A percentile compares a stretch with the other conserved stretches of the same genome.
phyloP scores from a whole-genome alignment of 2,888 invertebrate species.

The Chrysomela aeneicollis region DNA sequence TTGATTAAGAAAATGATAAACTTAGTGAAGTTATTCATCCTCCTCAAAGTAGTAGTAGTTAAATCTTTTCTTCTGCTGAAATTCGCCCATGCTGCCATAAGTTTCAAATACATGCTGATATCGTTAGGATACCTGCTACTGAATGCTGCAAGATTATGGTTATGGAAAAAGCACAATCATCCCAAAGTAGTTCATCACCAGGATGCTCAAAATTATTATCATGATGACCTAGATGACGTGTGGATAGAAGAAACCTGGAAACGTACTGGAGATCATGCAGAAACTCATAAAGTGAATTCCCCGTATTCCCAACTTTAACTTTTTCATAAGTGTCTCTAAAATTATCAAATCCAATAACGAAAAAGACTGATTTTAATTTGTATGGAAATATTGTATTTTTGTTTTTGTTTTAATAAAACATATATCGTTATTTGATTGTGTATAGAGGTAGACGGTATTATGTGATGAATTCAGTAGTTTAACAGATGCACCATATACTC shows the following conservation, averaged over 20 bases:
- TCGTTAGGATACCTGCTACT: constrained; percentile 73
- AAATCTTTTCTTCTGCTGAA: constrained; percentile 77
- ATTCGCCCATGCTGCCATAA: constrained; percentile 73
- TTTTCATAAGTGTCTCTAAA: too few species aligned
- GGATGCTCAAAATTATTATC: constrained; percentile 70
- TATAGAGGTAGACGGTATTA: too few species aligned
- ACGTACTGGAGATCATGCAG: constrained; percentile 19
- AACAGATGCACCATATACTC: too few species aligned
- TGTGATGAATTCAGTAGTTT: too few species aligned
- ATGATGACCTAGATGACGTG: constrained; percentile 74
- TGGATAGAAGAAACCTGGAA: constrained; percentile 32
- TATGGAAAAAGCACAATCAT: constrained; percentile 79
- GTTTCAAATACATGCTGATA: constrained; percentile 80
- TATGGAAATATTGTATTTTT: background rate
- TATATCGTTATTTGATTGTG: too few species aligned
- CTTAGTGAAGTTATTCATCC: constrained; percentile 71
- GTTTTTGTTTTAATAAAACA: too few species aligned
- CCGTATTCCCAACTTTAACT: background rate
- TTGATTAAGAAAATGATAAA: constrained; percentile 75
- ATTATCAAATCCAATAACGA: background rate
- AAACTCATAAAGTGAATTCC: background rate
- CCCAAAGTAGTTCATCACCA: constrained; percentile 85
- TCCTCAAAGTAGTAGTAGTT: constrained; percentile 74
- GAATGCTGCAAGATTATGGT: constrained; percentile 76
- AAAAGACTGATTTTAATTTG: background rate